A percentile compares a stretch with the other conserved stretches of the same genome.
phyloP scores from a whole-genome alignment of 1,140 invertebrate species.

The Ruditapes philippinarum region DNA sequence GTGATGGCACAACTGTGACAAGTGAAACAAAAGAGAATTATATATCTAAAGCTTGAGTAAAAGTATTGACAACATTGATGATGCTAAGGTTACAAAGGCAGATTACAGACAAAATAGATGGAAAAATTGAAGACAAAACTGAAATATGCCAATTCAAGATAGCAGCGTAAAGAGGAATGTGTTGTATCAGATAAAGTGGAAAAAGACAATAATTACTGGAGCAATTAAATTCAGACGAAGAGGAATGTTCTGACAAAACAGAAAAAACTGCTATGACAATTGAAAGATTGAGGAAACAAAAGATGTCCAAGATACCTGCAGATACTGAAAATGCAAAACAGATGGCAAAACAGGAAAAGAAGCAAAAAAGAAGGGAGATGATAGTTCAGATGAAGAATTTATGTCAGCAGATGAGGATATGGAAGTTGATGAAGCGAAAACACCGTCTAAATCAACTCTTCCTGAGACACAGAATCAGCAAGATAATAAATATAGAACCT shows the following conservation, averaged over 20 bases:
- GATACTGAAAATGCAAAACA: too few species aligned
- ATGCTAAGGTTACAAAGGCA: neutral
- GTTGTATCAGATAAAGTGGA: neutral
- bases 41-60: neutral
- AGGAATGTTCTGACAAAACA: neutral
- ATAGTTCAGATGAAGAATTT: conserved; percentile 49
- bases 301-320: too few species aligned
- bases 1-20: neutral
- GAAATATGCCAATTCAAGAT: neutral
- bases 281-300: too few species aligned
- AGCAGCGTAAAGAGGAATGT: neutral
- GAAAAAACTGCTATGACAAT: too few species aligned
- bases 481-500: neutral
- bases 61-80: too few species aligned
- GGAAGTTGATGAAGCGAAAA: conserved; percentile 33
- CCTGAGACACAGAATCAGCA: neutral
- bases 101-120: neutral
- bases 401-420: conserved; percentile 63
- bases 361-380: neutral
- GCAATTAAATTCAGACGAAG: neutral
- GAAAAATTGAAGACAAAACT: neutral
- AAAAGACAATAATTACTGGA: neutral
- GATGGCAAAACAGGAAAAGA: neutral
- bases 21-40: too few species aligned
- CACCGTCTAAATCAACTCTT: neutral